Evolutionary conservation across 2,113 vertebrate genomes (phyloP), one percentile per base, ranked within the genome.

Genomic region (Dendrocopos noguchii): DNA sequence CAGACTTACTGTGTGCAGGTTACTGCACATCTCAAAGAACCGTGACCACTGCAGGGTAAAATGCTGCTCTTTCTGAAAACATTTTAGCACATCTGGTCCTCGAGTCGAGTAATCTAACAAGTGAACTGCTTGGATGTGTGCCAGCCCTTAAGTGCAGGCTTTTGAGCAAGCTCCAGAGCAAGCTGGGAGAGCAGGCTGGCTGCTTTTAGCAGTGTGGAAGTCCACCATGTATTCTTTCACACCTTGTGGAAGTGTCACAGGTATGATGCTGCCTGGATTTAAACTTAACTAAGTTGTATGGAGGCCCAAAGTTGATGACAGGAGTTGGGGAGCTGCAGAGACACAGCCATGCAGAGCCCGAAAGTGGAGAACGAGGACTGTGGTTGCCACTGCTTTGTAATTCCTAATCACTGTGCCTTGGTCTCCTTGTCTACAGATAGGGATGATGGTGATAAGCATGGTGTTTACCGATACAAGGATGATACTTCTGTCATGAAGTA

Each of bases 51-150:
- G 34, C 28, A 75, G 79, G 46, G 64, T 90, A 84, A 92, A 93
- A 80, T 17, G 20, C 72, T 90, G 9, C 21, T 91, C 79, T 93
- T 95, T 91, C 83, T 90, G 59, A 90, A 91, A 93, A 39, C 57
- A 46, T 96, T 94, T 95, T 81, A 91, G 87, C 86, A 95, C 95
- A 97, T 96, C 94, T 96, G 93, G 87, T 96, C 89, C 79, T 84
- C 65, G 90, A 92, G 56, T 80, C 81, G 59, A 89, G 63, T 89
- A 91, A 84, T 87, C 75, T 70, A 91, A 76, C 59, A 91, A 92
- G 75, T 73, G 29, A 95, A 91, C 50, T 77, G 75, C 64, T 94
- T 95, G 95, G 91, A 95, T 70, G 63, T 55, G 65, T 77, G 93
- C 94, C 93, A 95, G 67, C n/a, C 80, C 46, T 66, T 84, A 89